These are phyloP conservation scores for Tipula vernalis DNA, from an alignment of 2,888 invertebrate species.

Conservation along the genomic window DNA sequence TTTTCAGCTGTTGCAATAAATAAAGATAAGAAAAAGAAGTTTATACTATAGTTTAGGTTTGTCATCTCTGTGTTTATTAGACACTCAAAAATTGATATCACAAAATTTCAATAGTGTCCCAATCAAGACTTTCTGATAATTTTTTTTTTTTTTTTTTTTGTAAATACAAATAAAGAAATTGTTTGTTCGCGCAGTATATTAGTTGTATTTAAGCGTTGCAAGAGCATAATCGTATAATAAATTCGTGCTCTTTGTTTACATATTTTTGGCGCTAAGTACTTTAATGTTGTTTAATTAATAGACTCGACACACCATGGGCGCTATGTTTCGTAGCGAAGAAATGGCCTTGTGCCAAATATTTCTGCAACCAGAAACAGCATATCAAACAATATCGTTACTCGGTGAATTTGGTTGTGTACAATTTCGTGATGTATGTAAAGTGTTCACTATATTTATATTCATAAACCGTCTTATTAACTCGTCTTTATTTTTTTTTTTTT, in stretches of 20 bases:
- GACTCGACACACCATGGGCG: slow-evolving; percentile 45
- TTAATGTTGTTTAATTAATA: neutral
- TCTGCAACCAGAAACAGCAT: slow-evolving; percentile 91
- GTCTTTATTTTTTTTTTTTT: no score
- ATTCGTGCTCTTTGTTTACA: neutral
- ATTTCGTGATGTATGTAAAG: slow-evolving; percentile 79
- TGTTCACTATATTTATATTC: neutral
- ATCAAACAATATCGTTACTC: slow-evolving; percentile 83
- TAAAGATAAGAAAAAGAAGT: neutral
- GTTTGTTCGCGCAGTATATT: neutral
- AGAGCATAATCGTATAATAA: neutral
- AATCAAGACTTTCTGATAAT: neutral
- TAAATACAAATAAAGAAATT: neutral
- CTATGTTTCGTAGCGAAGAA: slow-evolving; percentile 79
- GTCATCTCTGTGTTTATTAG: neutral
- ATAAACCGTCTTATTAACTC: neutral
- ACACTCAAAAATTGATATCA: neutral
- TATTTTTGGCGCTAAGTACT: neutral
- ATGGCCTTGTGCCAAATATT: slow-evolving; percentile 91
- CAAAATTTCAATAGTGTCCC: neutral
- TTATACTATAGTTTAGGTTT: neutral
- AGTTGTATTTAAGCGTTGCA: neutral
- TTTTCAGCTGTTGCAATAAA: neutral
- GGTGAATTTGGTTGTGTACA: slow-evolving; percentile 90
- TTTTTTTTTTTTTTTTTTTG: neutral